These are phyloP conservation scores for Arrhamphus sclerolepis DNA, from an alignment of 2,797 vertebrate genomes.

Conservation along the genomic window DNA sequence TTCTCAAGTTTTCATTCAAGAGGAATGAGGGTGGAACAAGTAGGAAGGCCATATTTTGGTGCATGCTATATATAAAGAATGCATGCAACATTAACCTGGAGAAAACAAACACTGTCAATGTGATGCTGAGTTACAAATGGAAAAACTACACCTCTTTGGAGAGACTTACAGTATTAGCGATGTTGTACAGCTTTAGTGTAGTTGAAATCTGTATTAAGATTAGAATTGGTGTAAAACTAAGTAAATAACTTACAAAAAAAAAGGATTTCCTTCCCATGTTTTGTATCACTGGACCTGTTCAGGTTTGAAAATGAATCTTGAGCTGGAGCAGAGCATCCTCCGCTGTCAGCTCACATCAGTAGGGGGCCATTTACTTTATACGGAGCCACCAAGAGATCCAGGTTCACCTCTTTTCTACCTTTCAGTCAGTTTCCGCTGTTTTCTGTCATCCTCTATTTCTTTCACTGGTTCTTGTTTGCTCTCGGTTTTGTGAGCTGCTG, in stretches of 20 bases:
- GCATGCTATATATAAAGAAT: neutral
- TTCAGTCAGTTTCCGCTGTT: slow-evolving; percentile 35
- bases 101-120: too few species aligned
- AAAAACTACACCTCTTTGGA: neutral
- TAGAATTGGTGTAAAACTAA: too few species aligned
- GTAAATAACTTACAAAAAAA: too few species aligned
- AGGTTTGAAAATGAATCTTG: slow-evolving; percentile 30
- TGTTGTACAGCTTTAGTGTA: neutral
- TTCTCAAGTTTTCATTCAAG: slow-evolving; percentile 33
- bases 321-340: slow-evolving; percentile 31
- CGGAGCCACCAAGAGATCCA: slow-evolving; percentile 37
- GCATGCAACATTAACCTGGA: neutral
- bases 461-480: slow-evolving; percentile 21
- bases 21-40: slow-evolving; percentile 13
- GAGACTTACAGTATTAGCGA: neutral
- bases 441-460: slow-evolving; percentile 40
- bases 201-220: neutral
- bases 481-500: slow-evolving; percentile 2
- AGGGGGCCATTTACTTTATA: slow-evolving; percentile 36
- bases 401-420: slow-evolving; percentile 17
- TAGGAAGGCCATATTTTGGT: neutral
- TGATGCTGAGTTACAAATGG: neutral
- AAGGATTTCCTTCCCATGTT: too few species aligned
- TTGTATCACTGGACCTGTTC: neutral
- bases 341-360: slow-evolving; percentile 34